Evolutionary conservation across 2,113 vertebrate genomes (phyloP).

Genomic region (Danionella cerebrum): DNA sequence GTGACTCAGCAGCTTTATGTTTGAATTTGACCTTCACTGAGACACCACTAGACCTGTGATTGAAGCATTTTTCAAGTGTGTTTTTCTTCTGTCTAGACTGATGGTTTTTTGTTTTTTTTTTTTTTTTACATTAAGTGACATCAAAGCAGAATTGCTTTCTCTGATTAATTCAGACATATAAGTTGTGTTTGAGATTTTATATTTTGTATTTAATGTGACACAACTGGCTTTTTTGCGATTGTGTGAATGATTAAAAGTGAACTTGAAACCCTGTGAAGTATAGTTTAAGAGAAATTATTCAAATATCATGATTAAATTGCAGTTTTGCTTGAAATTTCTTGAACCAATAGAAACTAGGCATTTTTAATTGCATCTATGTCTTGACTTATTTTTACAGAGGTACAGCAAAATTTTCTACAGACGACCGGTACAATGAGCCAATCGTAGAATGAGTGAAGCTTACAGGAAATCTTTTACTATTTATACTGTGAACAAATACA

Average conservation of each 20-base stretch:
- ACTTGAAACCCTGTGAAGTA: too few relatives aligned
- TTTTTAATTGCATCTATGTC: too few relatives aligned
- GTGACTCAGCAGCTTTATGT: constrained; percentile 43
- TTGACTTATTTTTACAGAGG: neutral
- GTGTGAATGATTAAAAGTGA: too few relatives aligned
- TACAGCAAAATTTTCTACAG: neutral
- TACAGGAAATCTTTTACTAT: constrained; percentile 2
- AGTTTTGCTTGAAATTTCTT: neutral
- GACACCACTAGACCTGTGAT: constrained; percentile 41
- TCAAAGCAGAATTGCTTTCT: constrained; percentile 49
- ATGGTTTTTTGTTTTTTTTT: constrained; percentile 43
- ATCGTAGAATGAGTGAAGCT: neutral
- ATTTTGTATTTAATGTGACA: too few relatives aligned
- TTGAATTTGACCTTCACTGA: constrained; percentile 54
- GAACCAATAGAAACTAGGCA: neutral
- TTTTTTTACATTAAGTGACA: constrained; percentile 53
- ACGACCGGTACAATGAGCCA: constrained; percentile 3
- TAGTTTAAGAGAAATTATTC: too few relatives aligned
- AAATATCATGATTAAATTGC: too few relatives aligned
- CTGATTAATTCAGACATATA: constrained; percentile 44
- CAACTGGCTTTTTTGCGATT: too few relatives aligned
- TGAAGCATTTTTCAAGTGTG: constrained; percentile 23
- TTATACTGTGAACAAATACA: constrained; percentile 3
- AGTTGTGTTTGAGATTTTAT: neutral
- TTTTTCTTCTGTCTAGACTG: constrained; percentile 27